Evolutionary conservation across 2,113 vertebrate genomes (phyloP).

Genomic region (Cranoglanis bouderius): DNA sequence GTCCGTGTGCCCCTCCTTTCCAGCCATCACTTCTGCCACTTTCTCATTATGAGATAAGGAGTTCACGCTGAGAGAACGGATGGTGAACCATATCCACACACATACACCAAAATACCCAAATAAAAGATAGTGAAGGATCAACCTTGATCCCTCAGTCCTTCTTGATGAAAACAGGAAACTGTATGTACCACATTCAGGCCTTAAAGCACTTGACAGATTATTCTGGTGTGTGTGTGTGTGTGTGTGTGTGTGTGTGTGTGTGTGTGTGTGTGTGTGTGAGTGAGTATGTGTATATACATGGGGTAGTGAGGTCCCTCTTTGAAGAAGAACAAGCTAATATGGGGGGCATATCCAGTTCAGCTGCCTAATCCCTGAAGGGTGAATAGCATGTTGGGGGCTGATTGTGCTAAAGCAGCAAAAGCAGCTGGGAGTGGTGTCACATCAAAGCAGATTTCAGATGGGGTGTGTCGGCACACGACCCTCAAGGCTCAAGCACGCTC

Average conservation of each 20-base stretch:
- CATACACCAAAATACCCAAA: slow-evolving; percentile 23
- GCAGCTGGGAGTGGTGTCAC: slow-evolving; percentile 38
- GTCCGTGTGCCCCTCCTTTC: slow-evolving; percentile 44
- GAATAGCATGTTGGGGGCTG: slow-evolving; percentile 15
- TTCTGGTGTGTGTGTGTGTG: not conserved
- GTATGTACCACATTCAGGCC: not conserved
- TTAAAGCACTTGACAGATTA: not conserved
- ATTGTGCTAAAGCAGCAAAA: slow-evolving; percentile 37
- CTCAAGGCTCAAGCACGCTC: slow-evolving; percentile 35
- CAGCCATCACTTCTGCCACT: slow-evolving; percentile 31
- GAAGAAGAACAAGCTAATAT: not conserved
- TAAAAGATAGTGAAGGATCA: not conserved
- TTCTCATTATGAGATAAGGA: slow-evolving; percentile 64
- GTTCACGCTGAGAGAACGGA: slow-evolving; percentile 50
- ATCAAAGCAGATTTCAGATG: slow-evolving; percentile 44
- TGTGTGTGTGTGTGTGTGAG: not conserved
- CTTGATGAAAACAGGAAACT: slow-evolving; percentile 14
- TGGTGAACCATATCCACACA: slow-evolving; percentile 22
- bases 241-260: not conserved
- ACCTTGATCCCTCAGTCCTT: not conserved
- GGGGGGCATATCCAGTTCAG: not conserved
- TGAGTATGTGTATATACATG: not conserved
- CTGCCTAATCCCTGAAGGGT: not conserved
- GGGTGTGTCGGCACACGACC: slow-evolving; percentile 37
- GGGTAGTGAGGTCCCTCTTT: not conserved